Evolutionary conservation across 2,113 vertebrate genomes (phyloP).

Genomic region (Caloenas nicobarica): DNA sequence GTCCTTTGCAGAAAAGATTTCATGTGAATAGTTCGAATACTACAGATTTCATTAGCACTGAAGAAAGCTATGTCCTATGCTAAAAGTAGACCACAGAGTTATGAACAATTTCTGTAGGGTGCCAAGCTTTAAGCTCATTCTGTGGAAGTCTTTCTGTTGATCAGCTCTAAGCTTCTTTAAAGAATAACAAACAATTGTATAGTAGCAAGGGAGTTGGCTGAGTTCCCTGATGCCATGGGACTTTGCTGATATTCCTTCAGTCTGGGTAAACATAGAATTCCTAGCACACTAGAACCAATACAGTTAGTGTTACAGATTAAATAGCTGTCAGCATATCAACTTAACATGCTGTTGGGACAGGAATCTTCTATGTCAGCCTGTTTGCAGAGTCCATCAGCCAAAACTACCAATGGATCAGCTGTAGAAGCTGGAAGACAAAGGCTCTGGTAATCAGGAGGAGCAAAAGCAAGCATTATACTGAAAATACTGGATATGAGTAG

Average conservation of each 20-base stretch:
- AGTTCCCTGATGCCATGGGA: not conserved
- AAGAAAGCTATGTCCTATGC: not conserved
- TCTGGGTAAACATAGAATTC: not conserved
- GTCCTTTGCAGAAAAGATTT: not conserved
- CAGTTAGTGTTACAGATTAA: not conserved
- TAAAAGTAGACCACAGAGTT: not conserved
- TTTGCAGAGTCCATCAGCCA: not conserved
- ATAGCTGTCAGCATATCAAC: not conserved
- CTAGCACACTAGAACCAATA: not conserved
- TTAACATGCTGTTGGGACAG: not conserved
- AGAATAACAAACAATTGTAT: not conserved
- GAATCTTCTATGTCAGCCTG: not conserved
- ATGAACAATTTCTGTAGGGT: not conserved
- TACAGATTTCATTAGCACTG: not conserved
- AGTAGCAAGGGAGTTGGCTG: not conserved
- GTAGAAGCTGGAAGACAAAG: not conserved
- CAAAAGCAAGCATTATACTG: not conserved
- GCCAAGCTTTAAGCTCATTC: not conserved
- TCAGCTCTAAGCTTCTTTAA: not conserved
- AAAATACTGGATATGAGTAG: not conserved
- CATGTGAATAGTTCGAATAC: not conserved
- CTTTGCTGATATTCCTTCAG: not conserved
- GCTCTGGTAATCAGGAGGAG: not conserved
- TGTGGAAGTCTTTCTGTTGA: not conserved
- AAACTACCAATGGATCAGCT: not conserved